Conservation (phyloP, 2,797 vertebrate genomes). For the Mallotus villosus region DNA sequence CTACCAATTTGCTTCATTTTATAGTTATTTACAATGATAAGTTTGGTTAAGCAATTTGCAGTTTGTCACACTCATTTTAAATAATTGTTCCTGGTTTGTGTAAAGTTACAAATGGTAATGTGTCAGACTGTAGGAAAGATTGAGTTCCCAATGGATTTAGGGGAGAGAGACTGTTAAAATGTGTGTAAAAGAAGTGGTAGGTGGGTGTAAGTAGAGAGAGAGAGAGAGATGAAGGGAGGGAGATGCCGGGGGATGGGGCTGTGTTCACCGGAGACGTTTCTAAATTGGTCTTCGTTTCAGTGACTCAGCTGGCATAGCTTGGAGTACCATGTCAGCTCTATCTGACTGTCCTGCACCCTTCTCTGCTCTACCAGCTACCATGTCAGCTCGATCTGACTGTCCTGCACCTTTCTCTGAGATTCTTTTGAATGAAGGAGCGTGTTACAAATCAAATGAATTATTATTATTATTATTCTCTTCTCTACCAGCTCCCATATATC, state of each 20-base stretch:
- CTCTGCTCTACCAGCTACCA: slow-evolving; percentile 12
- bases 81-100: neutral
- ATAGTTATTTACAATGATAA: no score
- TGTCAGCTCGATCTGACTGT: no score
- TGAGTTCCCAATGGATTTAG: slow-evolving; percentile 7
- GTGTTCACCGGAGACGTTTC: slow-evolving; percentile 77
- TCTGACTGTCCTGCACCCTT: slow-evolving; percentile 35
- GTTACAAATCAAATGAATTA: no score
- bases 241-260: slow-evolving; percentile 20
- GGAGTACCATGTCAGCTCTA: slow-evolving; percentile 66
- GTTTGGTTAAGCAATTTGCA: neutral
- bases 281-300: slow-evolving; percentile 82
- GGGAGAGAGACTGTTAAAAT: slow-evolving; percentile 28
- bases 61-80: neutral
- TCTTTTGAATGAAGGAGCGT: no score
- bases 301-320: slow-evolving; percentile 78
- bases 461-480: no score
- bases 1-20: no score
- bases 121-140: slow-evolving; percentile 11
- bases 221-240: slow-evolving; percentile 11
- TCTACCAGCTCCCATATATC: slow-evolving; percentile 20
- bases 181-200: slow-evolving; percentile 6
- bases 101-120: slow-evolving; percentile 7
- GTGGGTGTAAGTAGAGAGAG: slow-evolving; percentile 43
- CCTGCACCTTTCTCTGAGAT: no score